Evolutionary conservation across 23 tunicate species (phyloP).

Genomic region (Trididemnum nubilum): DNA sequence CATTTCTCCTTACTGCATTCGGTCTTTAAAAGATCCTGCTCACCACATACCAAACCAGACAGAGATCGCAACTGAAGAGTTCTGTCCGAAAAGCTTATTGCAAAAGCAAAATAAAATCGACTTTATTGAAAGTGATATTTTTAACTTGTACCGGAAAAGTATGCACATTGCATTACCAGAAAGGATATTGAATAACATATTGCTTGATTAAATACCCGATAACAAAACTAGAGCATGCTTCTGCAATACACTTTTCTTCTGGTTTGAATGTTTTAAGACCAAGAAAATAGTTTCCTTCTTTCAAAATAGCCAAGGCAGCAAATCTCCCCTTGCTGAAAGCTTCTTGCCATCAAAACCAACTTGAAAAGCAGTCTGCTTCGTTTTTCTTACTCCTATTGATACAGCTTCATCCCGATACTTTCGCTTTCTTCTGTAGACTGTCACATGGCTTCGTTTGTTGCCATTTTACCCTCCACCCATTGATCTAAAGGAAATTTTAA

Average conservation of each 20-base stretch:
- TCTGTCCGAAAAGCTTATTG: too few species aligned
- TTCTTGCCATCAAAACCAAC: constrained; percentile 13
- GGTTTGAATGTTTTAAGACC: background rate
- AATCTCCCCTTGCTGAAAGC: constrained; percentile 1
- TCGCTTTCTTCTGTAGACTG: background rate
- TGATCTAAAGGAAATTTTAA: background rate
- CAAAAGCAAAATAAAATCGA: too few species aligned
- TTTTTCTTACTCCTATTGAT: background rate
- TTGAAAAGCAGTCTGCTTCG: background rate
- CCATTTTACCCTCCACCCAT: background rate
- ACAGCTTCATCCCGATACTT: background rate
- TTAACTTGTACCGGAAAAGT: too few species aligned
- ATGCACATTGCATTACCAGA: too few species aligned
- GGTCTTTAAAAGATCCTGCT: too few species aligned
- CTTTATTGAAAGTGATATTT: too few species aligned
- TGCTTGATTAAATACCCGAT: background rate
- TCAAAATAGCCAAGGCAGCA: background rate
- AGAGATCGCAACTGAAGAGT: too few species aligned
- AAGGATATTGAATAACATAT: too few species aligned
- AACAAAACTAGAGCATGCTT: background rate
- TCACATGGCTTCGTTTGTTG: constrained; percentile 7
- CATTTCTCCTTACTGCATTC: too few species aligned
- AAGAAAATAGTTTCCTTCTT: background rate
- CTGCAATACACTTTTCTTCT: background rate
- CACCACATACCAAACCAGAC: too few species aligned